phyloP scores from a whole-genome alignment of 2,888 invertebrate genomes.

The Strigamia transsilvanica region DNA sequence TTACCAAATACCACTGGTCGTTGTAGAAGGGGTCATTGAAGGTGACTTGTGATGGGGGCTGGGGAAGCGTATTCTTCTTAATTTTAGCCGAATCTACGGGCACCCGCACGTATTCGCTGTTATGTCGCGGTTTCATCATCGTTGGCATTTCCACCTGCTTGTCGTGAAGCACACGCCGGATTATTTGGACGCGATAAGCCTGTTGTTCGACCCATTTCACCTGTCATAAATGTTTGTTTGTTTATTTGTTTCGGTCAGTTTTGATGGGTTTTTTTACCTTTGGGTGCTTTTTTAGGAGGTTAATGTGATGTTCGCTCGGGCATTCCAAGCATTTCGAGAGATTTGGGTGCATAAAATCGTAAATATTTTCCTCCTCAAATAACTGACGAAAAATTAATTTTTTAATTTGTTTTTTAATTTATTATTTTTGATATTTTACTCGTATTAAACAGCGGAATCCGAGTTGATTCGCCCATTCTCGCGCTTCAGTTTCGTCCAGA shows the following conservation, averaged over 20 bases:
- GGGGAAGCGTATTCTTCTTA: slow-evolving; percentile 17
- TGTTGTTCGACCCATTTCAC: slow-evolving; percentile 52
- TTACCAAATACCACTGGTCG: slow-evolving; percentile 54
- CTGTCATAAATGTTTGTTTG: too few species aligned
- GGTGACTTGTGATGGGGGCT: not conserved
- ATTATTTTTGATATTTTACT: not conserved
- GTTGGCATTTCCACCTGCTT: slow-evolving; percentile 37
- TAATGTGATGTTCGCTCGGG: slow-evolving; percentile 4
- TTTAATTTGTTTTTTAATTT: not conserved
- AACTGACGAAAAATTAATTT: slow-evolving; percentile 6
- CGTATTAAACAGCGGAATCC: slow-evolving; percentile 25
- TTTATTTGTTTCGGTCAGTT: too few species aligned
- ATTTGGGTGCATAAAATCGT: slow-evolving; percentile 48
- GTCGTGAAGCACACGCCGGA: slow-evolving; percentile 49
- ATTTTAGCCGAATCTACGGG: not conserved
- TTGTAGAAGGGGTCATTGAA: slow-evolving; percentile 53
- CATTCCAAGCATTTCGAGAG: slow-evolving; percentile 13
- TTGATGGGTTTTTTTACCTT: not conserved
- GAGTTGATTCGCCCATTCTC: slow-evolving; percentile 1
- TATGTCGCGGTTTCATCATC: not conserved
- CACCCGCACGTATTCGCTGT: slow-evolving; percentile 43
- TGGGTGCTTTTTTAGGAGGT: not conserved
- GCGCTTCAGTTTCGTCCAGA: not conserved
- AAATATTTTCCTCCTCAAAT: slow-evolving; percentile 52
- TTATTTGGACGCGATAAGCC: slow-evolving; percentile 22